A percentile compares a stretch with the other conserved stretches of the same genome.
These are phyloP conservation scores for Simalia tracyae DNA, from an alignment of 2,797 vertebrate species.

Conservation along the genomic window DNA sequence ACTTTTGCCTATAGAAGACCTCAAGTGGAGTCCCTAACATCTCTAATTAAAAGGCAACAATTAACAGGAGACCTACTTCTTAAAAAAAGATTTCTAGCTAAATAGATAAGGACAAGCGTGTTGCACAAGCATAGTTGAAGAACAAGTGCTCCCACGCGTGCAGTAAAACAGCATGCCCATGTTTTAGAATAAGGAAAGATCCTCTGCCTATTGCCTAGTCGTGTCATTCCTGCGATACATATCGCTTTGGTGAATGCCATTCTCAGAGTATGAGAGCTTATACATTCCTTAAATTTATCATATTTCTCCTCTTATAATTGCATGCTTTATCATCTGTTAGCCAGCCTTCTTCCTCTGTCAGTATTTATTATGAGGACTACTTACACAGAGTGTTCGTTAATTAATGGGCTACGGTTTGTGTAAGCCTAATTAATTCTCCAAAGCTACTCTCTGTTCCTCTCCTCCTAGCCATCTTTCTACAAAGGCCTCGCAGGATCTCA, in stretches of 20 bases:
- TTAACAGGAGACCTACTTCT: background rate
- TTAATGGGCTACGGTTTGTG: background rate
- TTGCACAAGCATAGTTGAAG: background rate
- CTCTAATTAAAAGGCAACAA: background rate
- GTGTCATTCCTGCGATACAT: background rate
- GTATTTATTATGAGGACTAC: background rate
- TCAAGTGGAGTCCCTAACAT: background rate
- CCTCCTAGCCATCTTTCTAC: slow-evolving; percentile 84
- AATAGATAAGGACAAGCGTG: background rate
- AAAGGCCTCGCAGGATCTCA: slow-evolving; percentile 92
- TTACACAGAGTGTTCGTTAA: background rate
- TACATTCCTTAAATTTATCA: background rate
- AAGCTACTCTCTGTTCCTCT: background rate
- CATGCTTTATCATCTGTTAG: background rate
- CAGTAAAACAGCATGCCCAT: background rate
- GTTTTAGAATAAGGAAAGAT: background rate
- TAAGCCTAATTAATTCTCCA: background rate
- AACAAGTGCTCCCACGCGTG: background rate
- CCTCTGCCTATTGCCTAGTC: background rate
- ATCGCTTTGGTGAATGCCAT: background rate
- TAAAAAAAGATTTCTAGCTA: background rate
- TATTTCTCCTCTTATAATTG: background rate
- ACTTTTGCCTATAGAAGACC: background rate
- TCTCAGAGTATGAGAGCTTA: background rate
- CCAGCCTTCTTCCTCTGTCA: background rate